phyloP scores from a whole-genome alignment of 2,888 invertebrate genomes.

The Lymantria dispar region DNA sequence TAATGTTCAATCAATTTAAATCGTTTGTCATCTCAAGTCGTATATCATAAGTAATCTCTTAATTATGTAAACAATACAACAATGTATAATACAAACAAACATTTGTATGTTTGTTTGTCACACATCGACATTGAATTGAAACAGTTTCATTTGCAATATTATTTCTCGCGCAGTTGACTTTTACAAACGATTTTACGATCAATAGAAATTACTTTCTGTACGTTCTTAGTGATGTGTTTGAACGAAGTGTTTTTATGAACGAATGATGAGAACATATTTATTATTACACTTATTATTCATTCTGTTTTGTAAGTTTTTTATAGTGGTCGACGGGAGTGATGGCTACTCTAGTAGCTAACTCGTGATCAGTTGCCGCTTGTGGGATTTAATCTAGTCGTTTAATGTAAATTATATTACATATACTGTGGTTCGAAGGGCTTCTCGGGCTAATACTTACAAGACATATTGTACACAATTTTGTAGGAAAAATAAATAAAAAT shows the following conservation, averaged over 20 bases:
- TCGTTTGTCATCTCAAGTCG: too few species aligned
- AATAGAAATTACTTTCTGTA: background rate
- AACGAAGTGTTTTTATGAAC: background rate
- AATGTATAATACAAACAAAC: background rate
- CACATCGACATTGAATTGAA: background rate
- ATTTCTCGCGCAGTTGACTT: background rate
- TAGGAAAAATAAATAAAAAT: too few species aligned
- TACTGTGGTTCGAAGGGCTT: too few species aligned
- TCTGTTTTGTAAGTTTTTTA: background rate
- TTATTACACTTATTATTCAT: background rate
- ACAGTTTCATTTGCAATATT: background rate
- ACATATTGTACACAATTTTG: too few species aligned
- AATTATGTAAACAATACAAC: background rate
- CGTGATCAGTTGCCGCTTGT: too few species aligned
- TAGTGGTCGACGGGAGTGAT: too few species aligned
- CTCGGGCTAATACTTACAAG: too few species aligned
- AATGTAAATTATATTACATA: too few species aligned
- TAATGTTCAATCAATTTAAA: too few species aligned
- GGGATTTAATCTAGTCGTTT: too few species aligned
- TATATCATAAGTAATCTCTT: background rate
- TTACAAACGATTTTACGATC: background rate
- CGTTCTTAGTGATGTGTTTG: background rate
- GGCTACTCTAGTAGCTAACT: too few species aligned
- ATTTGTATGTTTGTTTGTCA: conserved; percentile 1
- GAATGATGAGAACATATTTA: background rate